phyloP scores from a whole-genome alignment of 2,113 vertebrate species.

The Excalfactoria chinensis region DNA sequence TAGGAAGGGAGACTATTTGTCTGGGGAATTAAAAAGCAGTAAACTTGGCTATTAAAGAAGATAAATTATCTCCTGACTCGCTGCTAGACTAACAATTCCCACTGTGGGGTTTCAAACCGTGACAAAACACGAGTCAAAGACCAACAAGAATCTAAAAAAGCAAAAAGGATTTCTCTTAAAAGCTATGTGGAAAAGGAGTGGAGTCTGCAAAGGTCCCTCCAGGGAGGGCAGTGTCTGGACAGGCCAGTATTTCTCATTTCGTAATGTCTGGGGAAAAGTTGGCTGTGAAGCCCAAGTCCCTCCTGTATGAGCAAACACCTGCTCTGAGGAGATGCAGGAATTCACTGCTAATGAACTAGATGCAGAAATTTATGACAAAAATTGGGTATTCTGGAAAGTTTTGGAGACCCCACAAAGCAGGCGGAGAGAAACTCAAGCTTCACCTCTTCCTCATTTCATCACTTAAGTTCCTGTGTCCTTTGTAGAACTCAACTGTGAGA shows the following conservation, averaged over 20 bases:
- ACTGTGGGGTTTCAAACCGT: neutral
- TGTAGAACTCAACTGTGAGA: constrained; percentile 12
- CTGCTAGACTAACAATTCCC: neutral
- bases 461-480: neutral
- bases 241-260: constrained; percentile 12
- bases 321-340: neutral
- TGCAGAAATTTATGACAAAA: neutral
- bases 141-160: neutral
- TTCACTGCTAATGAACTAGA: constrained; percentile 19
- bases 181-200: neutral
- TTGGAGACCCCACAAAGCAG: neutral
- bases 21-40: constrained; percentile 39
- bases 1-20: constrained; percentile 28
- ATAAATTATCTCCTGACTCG: constrained; percentile 33
- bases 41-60: constrained; percentile 6
- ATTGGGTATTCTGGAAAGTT: neutral
- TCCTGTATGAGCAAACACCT: neutral
- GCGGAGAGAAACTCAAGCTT: neutral
- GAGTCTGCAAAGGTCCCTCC: neutral
- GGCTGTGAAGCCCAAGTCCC: neutral
- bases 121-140: neutral
- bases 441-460: constrained; percentile 42
- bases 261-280: constrained; percentile 35
- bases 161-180: neutral
- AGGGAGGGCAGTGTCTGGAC: constrained; percentile 18